Evolutionary conservation across 1,140 invertebrate species (phyloP), one percentile per base, ranked within the genome.

Genomic region (Drosophila mauritiana): DNA sequence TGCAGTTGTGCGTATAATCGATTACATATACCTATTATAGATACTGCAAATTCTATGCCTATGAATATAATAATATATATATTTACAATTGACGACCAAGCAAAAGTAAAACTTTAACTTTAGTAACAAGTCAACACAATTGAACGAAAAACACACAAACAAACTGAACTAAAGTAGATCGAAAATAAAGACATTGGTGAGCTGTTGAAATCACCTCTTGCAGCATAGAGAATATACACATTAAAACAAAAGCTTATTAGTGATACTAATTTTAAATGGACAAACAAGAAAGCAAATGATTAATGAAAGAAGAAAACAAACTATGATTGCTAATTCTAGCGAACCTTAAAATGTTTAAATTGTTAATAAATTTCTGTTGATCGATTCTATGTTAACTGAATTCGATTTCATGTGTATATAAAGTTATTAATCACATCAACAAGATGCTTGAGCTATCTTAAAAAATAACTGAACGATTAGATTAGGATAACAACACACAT

Each of bases 191-290:
- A 70, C 63, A 70, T 68, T 39, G 39, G 20, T 37, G 48, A 52
- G 37, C 3, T 45, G 51, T 27, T 51, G 1, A 2, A 31, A 31
- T 76, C 73, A 59, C 54, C 64, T 76, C 25, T 45, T 25, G 48
- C 22, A 40, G 59, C 59, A 64, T 57, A 65, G 59, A 40, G 57
- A 48, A 56, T 42, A 65, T 65, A 25, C 25, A 49, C 51, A 55
- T 34, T 34, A 69, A 56, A 68, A 57, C 51, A 61, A 73, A 80
- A 75, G 84, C 84, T 84, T 88, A 73, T 89, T 88, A 88, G 84
- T 88, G 84, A 88, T 88, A 88, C 80, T 88, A 88, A 84, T 88
- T 88, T 88, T 84, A 89, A 89, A 80, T 11, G 51, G 68, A 65
- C 27, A 53, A 61, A 37, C 39, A 20, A n/a, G 40, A 36, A 36